phyloP scores from a whole-genome alignment of 2,797 vertebrate genomes.

The Microchirus variegatus region DNA sequence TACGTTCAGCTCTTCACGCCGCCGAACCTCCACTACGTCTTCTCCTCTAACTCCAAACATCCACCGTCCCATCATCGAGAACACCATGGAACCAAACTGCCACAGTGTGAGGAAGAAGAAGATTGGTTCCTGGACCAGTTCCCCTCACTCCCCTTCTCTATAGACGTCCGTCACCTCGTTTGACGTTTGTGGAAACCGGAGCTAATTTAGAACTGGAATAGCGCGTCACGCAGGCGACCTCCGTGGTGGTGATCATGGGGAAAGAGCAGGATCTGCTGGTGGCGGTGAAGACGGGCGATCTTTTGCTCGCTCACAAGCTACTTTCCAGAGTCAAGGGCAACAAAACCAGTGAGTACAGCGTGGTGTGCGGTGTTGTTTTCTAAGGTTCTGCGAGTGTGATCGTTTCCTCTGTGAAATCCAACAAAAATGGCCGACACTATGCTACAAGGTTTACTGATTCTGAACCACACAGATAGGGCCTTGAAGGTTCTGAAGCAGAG shows the following conservation, averaged over 20 bases:
- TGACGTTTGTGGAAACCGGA: conserved; percentile 32
- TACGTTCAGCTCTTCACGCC: background rate
- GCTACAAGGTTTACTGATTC: too few species aligned
- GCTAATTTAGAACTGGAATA: conserved; percentile 2
- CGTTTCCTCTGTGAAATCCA: conserved; percentile 22
- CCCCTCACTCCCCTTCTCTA: background rate
- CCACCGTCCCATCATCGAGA: background rate
- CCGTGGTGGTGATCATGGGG: conserved; percentile 73
- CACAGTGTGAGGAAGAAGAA: background rate
- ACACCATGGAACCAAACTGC: conserved; percentile 44
- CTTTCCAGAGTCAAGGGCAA: conserved; percentile 82
- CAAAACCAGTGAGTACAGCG: conserved; percentile 79
- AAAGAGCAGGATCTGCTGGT: conserved; percentile 83
- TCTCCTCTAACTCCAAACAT: conserved; percentile 1
- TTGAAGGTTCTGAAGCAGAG: too few species aligned
- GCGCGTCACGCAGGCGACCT: background rate
- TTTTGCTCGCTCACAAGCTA: conserved; percentile 79
- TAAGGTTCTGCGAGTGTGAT: conserved; percentile 1
- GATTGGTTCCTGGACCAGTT: conserved; percentile 12
- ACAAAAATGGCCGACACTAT: too few species aligned
- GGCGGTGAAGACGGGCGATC: conserved; percentile 83
- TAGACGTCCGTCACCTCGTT: conserved; percentile 7
- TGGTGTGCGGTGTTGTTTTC: background rate
- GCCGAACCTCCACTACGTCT: conserved; percentile 3
- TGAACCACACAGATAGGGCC: too few species aligned